Base-by-base conservation (phyloP, 2,113 vertebrate genomes). In the Petromus typicus region DNA sequence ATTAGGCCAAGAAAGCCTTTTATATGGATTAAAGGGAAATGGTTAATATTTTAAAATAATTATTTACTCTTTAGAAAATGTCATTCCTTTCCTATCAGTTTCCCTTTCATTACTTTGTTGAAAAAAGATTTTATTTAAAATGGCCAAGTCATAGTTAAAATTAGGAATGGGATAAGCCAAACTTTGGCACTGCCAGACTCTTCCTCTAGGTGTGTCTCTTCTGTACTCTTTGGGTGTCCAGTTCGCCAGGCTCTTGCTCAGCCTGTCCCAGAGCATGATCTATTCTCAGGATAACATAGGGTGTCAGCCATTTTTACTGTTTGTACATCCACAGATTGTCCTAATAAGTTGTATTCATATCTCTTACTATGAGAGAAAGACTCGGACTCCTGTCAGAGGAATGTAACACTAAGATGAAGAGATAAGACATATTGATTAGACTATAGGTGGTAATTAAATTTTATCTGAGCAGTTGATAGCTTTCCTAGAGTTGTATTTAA, bases 401-500 rank as follows among this genome's bases (percentile, higher is more conserved):
- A 17, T 51, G 75, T 85, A 27, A 23, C 18, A 45, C 16, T 69
- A 76, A 34, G 54, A 83, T 73, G 27, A 89, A 96, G 25, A 56
- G 7, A 27, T 64, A 66, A 71, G 16, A 51, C 63, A 16, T 57
- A 86, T 48, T 69, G 32, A 80, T 57, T 86, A 67, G 48, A 80
- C 66, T 13, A n/a, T 66, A 54, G 37, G 27, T 91, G 4, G 16
- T 79, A 78, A 76, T 32, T 80, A 66, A 27, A 30, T 75, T 95
- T 54, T n/a, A 59, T 75, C 59, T 48, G 18, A 89, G 32, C 57
- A 80, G 8, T 73, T 25, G 25, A 67, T n/a, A 88, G 23, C 48
- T 91, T 95, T 54, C 45, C 78, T 89, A 57, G 64, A 91, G 14
- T 17, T 95, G 27, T 91, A 32, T 75, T 80, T 54, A 54, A 54